Conservation (phyloP, 2,797 vertebrate species). For the Betta splendens region DNA sequence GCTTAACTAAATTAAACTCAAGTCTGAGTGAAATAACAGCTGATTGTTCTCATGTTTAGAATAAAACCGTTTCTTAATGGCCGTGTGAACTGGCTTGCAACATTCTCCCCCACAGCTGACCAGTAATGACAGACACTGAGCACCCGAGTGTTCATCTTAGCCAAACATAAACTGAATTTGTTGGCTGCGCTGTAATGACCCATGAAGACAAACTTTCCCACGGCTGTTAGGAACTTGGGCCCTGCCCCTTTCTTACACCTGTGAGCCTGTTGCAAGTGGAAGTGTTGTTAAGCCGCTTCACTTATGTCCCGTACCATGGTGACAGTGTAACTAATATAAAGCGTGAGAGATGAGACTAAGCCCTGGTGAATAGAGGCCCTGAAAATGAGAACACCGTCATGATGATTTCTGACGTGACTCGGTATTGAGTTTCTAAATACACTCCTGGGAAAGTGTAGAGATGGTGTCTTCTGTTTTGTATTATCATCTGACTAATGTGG, state of each 20-base stretch:
- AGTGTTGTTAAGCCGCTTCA: constrained; percentile 71
- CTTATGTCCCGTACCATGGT: constrained; percentile 80
- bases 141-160: constrained; percentile 35
- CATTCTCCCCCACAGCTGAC: background rate
- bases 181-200: constrained; percentile 61
- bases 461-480: constrained; percentile 2
- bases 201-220: constrained; percentile 83
- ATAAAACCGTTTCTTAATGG: no score
- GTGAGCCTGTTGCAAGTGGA: constrained; percentile 55
- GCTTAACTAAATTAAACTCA: no score
- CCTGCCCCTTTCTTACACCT: constrained; percentile 85
- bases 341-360: constrained; percentile 68
- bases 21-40: no score
- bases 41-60: no score
- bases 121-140: background rate
- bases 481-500: background rate
- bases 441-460: background rate
- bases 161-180: constrained; percentile 72
- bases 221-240: constrained; percentile 67
- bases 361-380: constrained; percentile 69
- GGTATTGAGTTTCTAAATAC: constrained; percentile 15
- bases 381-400: constrained; percentile 55
- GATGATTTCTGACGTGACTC: constrained; percentile 39
- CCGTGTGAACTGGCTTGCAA: no score
- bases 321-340: constrained; percentile 79